Evolutionary conservation across 2,888 invertebrate species (phyloP), one percentile per base, ranked within the genome.

Genomic region (Desoria tigrina): DNA sequence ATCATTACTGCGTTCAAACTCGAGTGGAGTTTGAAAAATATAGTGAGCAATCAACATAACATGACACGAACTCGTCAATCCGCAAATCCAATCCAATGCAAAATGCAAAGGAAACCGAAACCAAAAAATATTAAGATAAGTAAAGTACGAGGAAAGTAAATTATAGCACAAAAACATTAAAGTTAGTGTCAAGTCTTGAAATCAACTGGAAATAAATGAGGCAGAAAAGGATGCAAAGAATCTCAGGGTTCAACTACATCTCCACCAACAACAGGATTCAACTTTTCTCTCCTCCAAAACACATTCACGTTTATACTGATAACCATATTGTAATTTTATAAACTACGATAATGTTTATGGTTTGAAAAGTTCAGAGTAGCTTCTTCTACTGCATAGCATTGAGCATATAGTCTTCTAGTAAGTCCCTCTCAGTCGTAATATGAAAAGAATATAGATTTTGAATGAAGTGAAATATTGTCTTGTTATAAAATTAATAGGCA

Each of bases 31-130:
- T 53, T 51, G 42, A 23, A 23, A 32, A 42, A 51, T 53, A 57
- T 58, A 57, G 53, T 58, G 61, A 37, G 61, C 16, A 45, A 45
- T 45, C 45, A 67, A 61, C 67, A 67, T 65, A 66, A 66, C 68
- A 68, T 63, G 65, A 71, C 71, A 71, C 67, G 71, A 68, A 71
- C 63, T 68, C 61, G 71, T 68, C 65, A 50, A 65, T 71, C 65
- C 65, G 61, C 68, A 65, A 65, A 68, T 45, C 16, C 21, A 45
- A 45, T 16, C 9, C 45, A 45, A 45, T 11, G 45, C 28, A 45
- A 55, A 45, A 45, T 16, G n/a, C 45, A 45, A 45, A 45, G 45
- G 42, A 45, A 55, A 55, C 55, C 55, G 55, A 55, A 45, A 45
- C 21, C n/a, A 45, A 45, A n/a, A 45, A 45, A 45, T 6, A 45